phyloP scores from a whole-genome alignment of 2,888 invertebrate species.

The Apodemia mormo region DNA sequence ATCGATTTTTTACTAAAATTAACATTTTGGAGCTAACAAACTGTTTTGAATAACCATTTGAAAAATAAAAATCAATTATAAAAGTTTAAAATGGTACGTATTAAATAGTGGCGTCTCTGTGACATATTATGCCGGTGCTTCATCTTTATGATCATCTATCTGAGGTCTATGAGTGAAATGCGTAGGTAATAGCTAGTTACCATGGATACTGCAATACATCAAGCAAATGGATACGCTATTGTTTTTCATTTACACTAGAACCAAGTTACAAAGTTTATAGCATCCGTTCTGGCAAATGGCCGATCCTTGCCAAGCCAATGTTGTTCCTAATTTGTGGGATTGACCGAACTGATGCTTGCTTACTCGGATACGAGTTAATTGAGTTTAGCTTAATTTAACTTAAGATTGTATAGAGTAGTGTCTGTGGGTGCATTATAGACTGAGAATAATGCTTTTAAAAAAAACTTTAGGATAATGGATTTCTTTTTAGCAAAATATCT shows the following conservation, averaged over 20 bases:
- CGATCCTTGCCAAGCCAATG: conserved; percentile 37
- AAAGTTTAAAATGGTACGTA: too few relatives aligned
- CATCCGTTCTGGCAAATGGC: conserved; percentile 30
- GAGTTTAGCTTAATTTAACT: conserved; percentile 30
- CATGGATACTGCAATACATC: conserved; percentile 26
- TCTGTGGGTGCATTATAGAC: neutral
- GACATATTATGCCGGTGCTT: too few relatives aligned
- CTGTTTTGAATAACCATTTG: too few relatives aligned
- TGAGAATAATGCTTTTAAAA: neutral
- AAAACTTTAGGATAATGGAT: neutral
- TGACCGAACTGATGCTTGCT: conserved; percentile 35
- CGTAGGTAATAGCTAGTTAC: neutral
- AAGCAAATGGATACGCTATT: conserved; percentile 56
- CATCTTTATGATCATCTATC: too few relatives aligned
- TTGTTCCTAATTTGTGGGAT: conserved; percentile 45
- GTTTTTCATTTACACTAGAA: conserved; percentile 53
- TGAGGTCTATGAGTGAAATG: too few relatives aligned
- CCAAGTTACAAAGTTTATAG: conserved; percentile 32
- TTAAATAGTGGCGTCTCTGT: too few relatives aligned
- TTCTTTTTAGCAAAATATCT: neutral
- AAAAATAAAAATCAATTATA: too few relatives aligned
- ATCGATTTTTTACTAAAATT: too few relatives aligned
- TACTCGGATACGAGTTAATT: conserved; percentile 35
- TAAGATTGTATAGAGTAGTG: neutral
- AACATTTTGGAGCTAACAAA: too few relatives aligned